Evolutionary conservation across 2,113 vertebrate species (phyloP).

Genomic region (Lucifuga dentata): DNA sequence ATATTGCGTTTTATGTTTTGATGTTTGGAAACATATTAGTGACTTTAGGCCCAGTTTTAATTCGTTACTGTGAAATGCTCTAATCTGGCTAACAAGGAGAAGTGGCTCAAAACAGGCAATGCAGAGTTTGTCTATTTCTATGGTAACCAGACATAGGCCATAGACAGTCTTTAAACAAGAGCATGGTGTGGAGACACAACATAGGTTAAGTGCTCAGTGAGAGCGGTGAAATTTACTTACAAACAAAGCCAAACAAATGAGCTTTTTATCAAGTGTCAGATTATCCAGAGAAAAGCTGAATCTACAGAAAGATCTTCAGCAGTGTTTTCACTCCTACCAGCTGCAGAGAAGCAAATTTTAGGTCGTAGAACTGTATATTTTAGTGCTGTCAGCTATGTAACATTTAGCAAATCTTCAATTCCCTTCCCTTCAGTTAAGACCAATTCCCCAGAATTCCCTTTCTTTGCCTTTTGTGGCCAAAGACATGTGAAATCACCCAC

Average conservation of each 20-base stretch:
- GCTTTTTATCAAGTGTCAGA: background rate
- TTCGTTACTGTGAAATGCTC: constrained; percentile 10
- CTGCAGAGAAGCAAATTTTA: background rate
- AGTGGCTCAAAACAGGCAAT: constrained; percentile 26
- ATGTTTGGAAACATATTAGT: background rate
- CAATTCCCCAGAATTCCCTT: no score
- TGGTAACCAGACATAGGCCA: constrained; percentile 36
- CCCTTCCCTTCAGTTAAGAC: no score
- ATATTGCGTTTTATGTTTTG: no score
- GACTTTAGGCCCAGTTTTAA: background rate
- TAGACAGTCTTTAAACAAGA: constrained; percentile 43
- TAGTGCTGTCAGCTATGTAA: background rate
- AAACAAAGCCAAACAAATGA: constrained; percentile 16
- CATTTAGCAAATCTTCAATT: background rate
- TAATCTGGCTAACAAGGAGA: constrained; percentile 1
- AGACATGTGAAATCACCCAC: no score
- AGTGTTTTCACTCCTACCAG: background rate
- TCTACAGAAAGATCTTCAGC: background rate
- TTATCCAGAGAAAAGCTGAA: constrained; percentile 1
- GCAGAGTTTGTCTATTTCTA: constrained; percentile 33
- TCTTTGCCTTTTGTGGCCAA: no score
- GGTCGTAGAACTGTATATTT: background rate
- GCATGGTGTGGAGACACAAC: constrained; percentile 32
- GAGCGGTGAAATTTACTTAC: background rate
- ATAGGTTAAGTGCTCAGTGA: constrained; percentile 14